phyloP scores from a whole-genome alignment of 1,140 invertebrate species.

The Antheraea mylitta region DNA sequence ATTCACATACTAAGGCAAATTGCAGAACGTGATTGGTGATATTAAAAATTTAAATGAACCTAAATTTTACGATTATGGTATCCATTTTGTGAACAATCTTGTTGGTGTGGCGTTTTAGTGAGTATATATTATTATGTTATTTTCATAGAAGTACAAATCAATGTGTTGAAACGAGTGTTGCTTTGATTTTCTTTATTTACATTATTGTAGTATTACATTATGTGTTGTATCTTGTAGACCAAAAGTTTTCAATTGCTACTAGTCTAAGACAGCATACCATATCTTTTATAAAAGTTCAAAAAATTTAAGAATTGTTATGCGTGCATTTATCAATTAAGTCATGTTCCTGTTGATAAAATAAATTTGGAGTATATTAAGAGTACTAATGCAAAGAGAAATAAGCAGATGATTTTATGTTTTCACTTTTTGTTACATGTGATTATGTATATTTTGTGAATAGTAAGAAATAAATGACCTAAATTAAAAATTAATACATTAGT shows the following conservation, averaged over 20 bases:
- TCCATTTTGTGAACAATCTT: slow-evolving; percentile 77
- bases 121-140: slow-evolving; percentile 35
- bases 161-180: background rate
- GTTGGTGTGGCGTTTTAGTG: slow-evolving; percentile 74
- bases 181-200: background rate
- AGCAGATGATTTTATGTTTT: background rate
- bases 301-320: background rate
- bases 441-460: background rate
- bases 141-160: slow-evolving; percentile 13
- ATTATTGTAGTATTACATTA: background rate
- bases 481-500: no score
- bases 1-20: slow-evolving; percentile 24
- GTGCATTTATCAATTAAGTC: background rate
- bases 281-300: background rate
- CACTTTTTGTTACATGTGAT: background rate
- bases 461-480: background rate
- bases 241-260: background rate
- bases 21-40: slow-evolving; percentile 25
- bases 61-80: slow-evolving; percentile 67
- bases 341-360: background rate
- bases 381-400: background rate
- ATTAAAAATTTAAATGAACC: slow-evolving; percentile 37
- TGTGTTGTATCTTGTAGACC: background rate
- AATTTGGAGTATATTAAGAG: background rate
- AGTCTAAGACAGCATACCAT: background rate